These are phyloP conservation scores for Herpailurus yagouaroundi DNA, from an alignment of 2,113 vertebrate species.

Conservation along the genomic window DNA sequence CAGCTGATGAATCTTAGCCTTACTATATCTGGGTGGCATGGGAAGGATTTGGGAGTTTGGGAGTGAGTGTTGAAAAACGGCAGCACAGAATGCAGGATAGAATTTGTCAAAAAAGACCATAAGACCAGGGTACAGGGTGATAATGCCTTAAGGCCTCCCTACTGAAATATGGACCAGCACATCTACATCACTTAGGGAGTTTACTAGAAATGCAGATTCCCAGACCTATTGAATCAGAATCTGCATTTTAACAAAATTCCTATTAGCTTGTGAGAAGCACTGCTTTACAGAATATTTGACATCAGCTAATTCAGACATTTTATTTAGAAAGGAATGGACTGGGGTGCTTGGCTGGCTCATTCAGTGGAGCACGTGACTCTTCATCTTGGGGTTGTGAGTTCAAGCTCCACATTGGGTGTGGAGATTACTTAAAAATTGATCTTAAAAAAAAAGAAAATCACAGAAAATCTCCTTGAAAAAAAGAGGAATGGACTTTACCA, in stretches of 20 bases:
- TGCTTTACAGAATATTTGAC: background rate
- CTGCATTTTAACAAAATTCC: background rate
- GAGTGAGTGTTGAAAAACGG: background rate
- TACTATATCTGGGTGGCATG: background rate
- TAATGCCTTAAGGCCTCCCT: background rate
- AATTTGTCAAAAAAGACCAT: background rate
- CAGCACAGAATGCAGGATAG: background rate
- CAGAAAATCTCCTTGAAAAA: background rate
- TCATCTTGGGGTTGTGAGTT: background rate
- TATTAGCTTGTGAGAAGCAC: background rate
- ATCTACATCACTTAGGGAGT: background rate
- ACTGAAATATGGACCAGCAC: background rate
- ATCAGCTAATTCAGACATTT: background rate
- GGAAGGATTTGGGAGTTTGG: background rate
- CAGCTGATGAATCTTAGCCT: background rate
- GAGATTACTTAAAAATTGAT: background rate
- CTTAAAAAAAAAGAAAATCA: background rate
- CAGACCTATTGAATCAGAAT: background rate
- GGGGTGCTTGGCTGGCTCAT: background rate
- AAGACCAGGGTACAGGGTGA: fast-evolving
- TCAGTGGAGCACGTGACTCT: background rate
- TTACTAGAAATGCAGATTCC: background rate
- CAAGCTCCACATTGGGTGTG: background rate
- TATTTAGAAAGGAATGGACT: too few relatives aligned
- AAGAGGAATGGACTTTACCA: background rate